phyloP scores from a whole-genome alignment of 2,113 vertebrate genomes.

The Otis tarda region DNA sequence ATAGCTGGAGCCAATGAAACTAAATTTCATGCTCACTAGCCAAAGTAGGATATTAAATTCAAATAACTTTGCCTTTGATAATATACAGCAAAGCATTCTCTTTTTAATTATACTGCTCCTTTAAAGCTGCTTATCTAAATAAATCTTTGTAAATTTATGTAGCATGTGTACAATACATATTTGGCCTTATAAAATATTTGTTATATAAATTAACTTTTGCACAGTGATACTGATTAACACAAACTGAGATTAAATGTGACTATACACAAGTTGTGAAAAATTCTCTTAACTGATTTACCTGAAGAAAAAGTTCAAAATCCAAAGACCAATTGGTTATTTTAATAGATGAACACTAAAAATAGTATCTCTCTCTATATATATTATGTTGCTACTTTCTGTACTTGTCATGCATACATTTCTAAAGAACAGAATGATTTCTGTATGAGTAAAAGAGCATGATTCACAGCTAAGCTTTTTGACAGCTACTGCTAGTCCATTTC shows the following conservation, averaged over 20 bases:
- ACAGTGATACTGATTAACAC: not conserved
- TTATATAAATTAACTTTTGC: not conserved
- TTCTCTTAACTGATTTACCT: not conserved
- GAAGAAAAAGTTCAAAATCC: not conserved
- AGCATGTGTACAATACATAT: not conserved
- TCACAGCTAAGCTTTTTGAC: not conserved
- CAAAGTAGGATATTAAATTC: not conserved
- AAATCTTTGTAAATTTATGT: not conserved
- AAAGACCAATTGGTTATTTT: not conserved
- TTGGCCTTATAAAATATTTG: not conserved
- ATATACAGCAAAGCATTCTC: not conserved
- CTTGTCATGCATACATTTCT: not conserved
- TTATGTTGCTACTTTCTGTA: not conserved
- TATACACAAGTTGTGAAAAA: not conserved
- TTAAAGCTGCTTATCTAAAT: not conserved
- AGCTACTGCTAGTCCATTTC: not conserved
- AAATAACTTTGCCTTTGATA: not conserved
- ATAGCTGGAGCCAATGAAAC: not conserved
- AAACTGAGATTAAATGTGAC: not conserved
- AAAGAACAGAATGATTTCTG: not conserved
- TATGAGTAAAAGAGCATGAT: not conserved
- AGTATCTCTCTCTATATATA: not conserved
- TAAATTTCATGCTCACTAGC: not conserved
- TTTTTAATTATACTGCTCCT: not conserved
- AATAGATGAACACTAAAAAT: not conserved